Evolutionary conservation across 64 coral and sea anemone genomes (phyloP).

Genomic region (Pocillopora verrucosa): DNA sequence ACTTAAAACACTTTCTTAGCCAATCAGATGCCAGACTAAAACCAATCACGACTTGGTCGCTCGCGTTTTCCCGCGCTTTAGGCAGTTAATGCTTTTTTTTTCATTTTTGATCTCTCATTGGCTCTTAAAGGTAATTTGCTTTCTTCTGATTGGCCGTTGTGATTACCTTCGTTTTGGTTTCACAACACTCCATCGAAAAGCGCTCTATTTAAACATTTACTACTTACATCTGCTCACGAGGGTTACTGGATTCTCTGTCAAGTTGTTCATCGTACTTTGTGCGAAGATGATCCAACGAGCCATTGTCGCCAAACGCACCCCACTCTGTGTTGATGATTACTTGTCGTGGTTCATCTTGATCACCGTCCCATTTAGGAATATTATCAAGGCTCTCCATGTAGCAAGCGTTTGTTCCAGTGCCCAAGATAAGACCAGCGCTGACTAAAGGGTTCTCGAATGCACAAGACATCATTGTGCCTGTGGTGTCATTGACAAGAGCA

Average conservation of each 20-base stretch:
- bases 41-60: too few relatives aligned
- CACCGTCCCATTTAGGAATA: constrained; percentile 83
- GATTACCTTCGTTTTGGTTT: too few relatives aligned
- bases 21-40: too few relatives aligned
- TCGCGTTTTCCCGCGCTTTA: too few relatives aligned
- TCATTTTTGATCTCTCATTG: too few relatives aligned
- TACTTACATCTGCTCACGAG: constrained; percentile 91
- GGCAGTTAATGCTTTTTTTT: too few relatives aligned
- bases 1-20: too few relatives aligned
- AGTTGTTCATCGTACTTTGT: constrained; percentile 81
- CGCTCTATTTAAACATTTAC: background rate
- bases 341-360: constrained; percentile 54
- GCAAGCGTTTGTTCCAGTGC: constrained; percentile 94
- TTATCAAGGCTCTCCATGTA: constrained; percentile 95
- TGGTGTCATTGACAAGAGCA: constrained; percentile 95
- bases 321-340: constrained; percentile 94
- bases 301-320: constrained; percentile 98
- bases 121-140: too few relatives aligned
- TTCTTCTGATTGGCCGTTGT: too few relatives aligned
- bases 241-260: constrained; percentile 81
- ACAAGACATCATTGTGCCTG: constrained; percentile 96
- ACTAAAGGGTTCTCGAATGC: constrained; percentile 75
- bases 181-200: too few relatives aligned
- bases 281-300: constrained; percentile 65
- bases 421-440: constrained; percentile 83